Base-by-base conservation (phyloP, 2,113 vertebrate genomes). In the Madoqua kirkii region DNA sequence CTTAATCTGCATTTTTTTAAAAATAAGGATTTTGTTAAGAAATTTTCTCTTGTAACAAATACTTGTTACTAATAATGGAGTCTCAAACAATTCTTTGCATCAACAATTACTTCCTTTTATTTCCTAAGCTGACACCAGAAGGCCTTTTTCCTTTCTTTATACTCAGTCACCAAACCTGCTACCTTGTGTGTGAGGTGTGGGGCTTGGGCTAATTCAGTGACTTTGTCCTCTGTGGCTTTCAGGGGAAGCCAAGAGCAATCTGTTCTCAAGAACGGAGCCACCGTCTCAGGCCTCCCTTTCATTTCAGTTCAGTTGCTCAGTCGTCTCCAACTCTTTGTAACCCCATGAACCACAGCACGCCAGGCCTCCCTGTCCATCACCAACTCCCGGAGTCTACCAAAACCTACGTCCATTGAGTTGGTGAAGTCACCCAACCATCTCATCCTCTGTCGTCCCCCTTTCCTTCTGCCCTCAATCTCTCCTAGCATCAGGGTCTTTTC, bases 21-120 rank as follows among this genome's bases (percentile, higher is more conserved):
- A 96, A 43, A 36, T 93, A 91, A 92, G 45, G 48, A 71, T 91
- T 64, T 67, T 88, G 33, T 67, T 67, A 54, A 91, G 93, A 88
- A 57, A 6, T 13, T 29, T 25, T 33, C 10, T 96, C 33, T 43
- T 6, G 52, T 45, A 90, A 87, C 14, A 62, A 64, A 90, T 67
- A 14, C 7, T 55, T 1, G 60, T 50, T 50, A 60, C n/a, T 89
- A 90, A 87, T 21, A 23, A 95, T 31, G 12, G 40, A 31, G n/a
- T 82, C 89, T 71, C 43, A 71, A 92, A 83, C 9, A 50, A 54
- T 10, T 25, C 71, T 87, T 67, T 81, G 83, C 21, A 78, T 36
- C n/a, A 81, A 10, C 64, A 14, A 94, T 3, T 62, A 64, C 45
- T 86, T 97, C 57, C 21, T 81, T 78, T 43, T 76, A 48, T 57